A percentile compares a stretch with the other conserved stretches of the same genome.
These are phyloP conservation scores for Vireo altiloquus DNA, from an alignment of 2,113 vertebrate species.

Conservation along the genomic window DNA sequence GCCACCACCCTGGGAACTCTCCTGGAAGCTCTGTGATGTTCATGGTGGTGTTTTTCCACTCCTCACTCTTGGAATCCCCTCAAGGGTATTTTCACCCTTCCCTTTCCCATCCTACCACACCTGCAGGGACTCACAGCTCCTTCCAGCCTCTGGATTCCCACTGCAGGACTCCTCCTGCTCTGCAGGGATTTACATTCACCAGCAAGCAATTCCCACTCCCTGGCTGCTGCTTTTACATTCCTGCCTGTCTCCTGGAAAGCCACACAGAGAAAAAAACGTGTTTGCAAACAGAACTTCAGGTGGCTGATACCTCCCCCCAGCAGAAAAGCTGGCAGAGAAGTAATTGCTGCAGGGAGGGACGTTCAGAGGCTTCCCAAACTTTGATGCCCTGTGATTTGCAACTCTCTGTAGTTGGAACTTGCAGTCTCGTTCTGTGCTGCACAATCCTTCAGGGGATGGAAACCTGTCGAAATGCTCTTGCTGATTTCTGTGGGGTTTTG, in stretches of 20 bases:
- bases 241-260: neutral
- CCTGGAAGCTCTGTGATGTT: neutral
- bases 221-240: neutral
- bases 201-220: neutral
- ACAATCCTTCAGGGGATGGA: neutral
- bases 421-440: neutral
- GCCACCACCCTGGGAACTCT: neutral
- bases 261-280: neutral
- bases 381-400: slow-evolving; percentile 58
- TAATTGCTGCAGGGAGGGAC: slow-evolving; percentile 44
- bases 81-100: rapidly evolving
- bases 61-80: rapidly evolving
- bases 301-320: neutral
- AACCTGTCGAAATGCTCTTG: neutral
- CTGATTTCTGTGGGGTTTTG: slow-evolving; percentile 32
- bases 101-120: neutral
- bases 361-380: slow-evolving; percentile 49
- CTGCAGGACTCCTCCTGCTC: neutral
- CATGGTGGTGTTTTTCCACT: neutral
- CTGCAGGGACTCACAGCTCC: neutral
- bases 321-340: neutral
- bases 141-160: neutral
- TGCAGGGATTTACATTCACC: neutral
- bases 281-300: slow-evolving; percentile 36
- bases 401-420: slow-evolving; percentile 43